Evolutionary conservation across 2,113 vertebrate genomes (phyloP).

Genomic region (Misgurnus mizolepis): DNA sequence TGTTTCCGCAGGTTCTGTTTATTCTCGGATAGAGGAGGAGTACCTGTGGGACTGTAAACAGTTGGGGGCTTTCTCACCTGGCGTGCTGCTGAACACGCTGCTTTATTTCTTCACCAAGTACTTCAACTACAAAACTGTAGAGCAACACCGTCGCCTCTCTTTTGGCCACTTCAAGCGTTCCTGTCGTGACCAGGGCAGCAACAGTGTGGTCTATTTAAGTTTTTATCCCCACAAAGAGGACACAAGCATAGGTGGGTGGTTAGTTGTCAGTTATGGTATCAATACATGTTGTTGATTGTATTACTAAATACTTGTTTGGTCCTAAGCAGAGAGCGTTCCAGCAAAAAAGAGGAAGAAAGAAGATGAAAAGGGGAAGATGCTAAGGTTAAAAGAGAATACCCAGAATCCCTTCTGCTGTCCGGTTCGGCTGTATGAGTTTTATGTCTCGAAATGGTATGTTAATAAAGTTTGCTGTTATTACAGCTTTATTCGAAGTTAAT

Average conservation of each 20-base stretch:
- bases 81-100: conserved; percentile 95
- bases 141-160: conserved; percentile 91
- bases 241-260: conserved; percentile 61
- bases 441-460: conserved; percentile 90
- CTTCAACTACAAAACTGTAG: conserved; percentile 88
- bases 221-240: conserved; percentile 87
- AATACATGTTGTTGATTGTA: not conserved
- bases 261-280: not conserved
- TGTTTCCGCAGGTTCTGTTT: conserved; percentile 80
- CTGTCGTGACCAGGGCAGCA: conserved; percentile 83
- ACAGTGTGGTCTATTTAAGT: conserved; percentile 89
- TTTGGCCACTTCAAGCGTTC: conserved; percentile 93
- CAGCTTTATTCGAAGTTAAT: not conserved
- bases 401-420: conserved; percentile 95
- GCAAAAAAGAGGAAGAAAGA: conserved; percentile 85
- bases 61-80: conserved; percentile 94
- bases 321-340: conserved; percentile 75
- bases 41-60: conserved; percentile 98
- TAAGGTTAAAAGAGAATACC: conserved; percentile 93
- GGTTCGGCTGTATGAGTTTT: conserved; percentile 95
- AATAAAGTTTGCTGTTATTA: not conserved
- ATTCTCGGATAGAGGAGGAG: conserved; percentile 94
- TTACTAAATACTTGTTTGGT: not conserved
- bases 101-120: conserved; percentile 98
- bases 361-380: conserved; percentile 74